Evolutionary conservation across 2,113 vertebrate species (phyloP).

Genomic region (Corvus cornix): DNA sequence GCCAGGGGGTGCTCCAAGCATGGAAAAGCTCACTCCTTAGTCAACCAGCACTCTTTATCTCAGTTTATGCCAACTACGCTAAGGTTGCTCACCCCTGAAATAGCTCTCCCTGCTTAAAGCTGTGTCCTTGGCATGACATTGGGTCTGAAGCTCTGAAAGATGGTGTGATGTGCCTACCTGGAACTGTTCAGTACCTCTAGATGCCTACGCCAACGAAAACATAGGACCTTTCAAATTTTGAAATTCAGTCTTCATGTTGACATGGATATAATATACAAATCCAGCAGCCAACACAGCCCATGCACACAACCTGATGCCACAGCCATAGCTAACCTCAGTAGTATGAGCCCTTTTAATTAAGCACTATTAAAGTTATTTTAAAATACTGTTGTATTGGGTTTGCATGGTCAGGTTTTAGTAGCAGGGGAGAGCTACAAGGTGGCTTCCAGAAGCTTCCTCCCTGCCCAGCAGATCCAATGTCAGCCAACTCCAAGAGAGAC

Average conservation of each 20-base stretch:
- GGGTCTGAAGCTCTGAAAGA: background rate
- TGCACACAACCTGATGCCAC: background rate
- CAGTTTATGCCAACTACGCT: background rate
- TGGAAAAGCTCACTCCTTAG: background rate
- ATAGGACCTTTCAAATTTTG: background rate
- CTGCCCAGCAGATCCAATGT: background rate
- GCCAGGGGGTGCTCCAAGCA: background rate
- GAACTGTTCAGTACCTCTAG: background rate
- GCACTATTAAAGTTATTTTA: background rate
- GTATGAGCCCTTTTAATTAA: background rate
- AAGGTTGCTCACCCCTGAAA: background rate
- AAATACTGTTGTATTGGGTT: background rate
- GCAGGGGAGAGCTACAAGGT: background rate
- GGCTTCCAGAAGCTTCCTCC: background rate
- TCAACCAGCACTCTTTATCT: background rate
- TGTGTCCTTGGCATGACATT: accelerated
- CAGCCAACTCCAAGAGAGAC: background rate
- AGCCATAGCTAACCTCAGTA: background rate
- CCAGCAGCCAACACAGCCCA: background rate
- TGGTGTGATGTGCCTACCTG: background rate
- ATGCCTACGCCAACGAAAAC: background rate
- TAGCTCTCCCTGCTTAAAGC: background rate
- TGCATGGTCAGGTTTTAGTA: background rate
- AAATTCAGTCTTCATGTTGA: background rate
- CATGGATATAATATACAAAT: background rate